phyloP scores from a whole-genome alignment of 1,140 invertebrate genomes.

The Sycophila sp. region DNA sequence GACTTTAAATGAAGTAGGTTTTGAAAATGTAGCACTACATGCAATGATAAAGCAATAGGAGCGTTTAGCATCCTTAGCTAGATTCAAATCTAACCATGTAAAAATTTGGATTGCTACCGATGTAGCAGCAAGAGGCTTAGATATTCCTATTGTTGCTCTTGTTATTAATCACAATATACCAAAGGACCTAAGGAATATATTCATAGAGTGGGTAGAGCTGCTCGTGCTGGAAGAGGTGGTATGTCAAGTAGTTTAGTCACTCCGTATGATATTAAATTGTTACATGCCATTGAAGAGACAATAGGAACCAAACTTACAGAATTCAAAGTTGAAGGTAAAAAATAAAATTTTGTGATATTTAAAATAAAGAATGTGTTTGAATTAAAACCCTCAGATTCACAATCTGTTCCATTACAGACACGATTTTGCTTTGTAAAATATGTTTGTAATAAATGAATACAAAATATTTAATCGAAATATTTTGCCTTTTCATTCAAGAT shows the following conservation, averaged over 20 bases:
- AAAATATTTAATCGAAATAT: too few species aligned
- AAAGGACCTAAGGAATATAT: constrained; percentile 92
- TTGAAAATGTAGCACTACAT: constrained; percentile 88
- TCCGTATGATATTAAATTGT: constrained; percentile 87
- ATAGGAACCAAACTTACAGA: constrained; percentile 89
- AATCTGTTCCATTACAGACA: too few species aligned
- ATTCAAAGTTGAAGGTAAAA: constrained; percentile 82
- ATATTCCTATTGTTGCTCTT: constrained; percentile 89
- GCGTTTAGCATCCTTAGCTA: constrained; percentile 79
- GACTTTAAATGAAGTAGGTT: constrained; percentile 85
- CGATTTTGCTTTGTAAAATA: too few species aligned
- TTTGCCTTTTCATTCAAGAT: too few species aligned
- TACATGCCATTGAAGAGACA: constrained; percentile 86
- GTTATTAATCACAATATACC: constrained; percentile 96
- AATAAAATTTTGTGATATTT: too few species aligned
- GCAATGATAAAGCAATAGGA: constrained; percentile 86
- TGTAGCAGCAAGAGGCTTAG: constrained; percentile 92
- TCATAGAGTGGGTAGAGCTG: constrained; percentile 96
- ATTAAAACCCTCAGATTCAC: too few species aligned
- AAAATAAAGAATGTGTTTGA: too few species aligned
- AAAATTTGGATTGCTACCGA: constrained; percentile 95
- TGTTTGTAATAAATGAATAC: too few species aligned
- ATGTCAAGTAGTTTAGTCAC: constrained; percentile 91
- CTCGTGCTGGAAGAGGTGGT: constrained; percentile 88
- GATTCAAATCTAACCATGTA: constrained; percentile 86